phyloP scores from a whole-genome alignment of 2,888 invertebrate species.

The Aethes cnicana region DNA sequence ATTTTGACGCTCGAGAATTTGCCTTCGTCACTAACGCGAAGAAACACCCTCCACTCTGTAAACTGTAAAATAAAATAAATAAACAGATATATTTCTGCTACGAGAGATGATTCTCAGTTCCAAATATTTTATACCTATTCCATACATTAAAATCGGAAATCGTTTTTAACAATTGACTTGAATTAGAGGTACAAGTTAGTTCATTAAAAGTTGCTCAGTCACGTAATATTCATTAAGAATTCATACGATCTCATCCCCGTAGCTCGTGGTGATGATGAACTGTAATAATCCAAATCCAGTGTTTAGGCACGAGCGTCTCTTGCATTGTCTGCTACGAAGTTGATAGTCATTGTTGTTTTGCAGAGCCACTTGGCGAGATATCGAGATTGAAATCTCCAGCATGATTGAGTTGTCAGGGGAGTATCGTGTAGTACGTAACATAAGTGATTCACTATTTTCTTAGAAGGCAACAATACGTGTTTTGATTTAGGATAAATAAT shows the following conservation, averaged over 20 bases:
- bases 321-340: slow-evolving; percentile 58
- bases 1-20: slow-evolving; percentile 66
- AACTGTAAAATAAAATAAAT: no score
- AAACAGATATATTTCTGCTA: no score
- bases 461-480: slow-evolving; percentile 56
- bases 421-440: slow-evolving; percentile 70
- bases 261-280: slow-evolving; percentile 60
- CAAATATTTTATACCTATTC: slow-evolving; percentile 4
- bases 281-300: slow-evolving; percentile 51
- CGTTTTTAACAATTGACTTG: slow-evolving; percentile 48
- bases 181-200: slow-evolving; percentile 56
- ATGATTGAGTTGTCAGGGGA: slow-evolving; percentile 69
- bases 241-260: slow-evolving; percentile 48
- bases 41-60: slow-evolving; percentile 37
- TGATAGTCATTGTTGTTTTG: slow-evolving; percentile 64
- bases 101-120: not conserved
- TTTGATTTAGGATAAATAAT: slow-evolving; percentile 62
- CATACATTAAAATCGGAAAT: slow-evolving; percentile 9
- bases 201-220: slow-evolving; percentile 59
- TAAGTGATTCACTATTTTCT: slow-evolving; percentile 53
- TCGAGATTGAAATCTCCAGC: slow-evolving; percentile 61
- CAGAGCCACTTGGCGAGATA: slow-evolving; percentile 61
- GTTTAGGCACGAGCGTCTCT: slow-evolving; percentile 50
- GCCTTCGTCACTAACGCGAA: slow-evolving; percentile 54
- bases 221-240: slow-evolving; percentile 75